Base-by-base conservation (phyloP, 1,140 invertebrate species). In the Aphelinus atriplicis region DNA sequence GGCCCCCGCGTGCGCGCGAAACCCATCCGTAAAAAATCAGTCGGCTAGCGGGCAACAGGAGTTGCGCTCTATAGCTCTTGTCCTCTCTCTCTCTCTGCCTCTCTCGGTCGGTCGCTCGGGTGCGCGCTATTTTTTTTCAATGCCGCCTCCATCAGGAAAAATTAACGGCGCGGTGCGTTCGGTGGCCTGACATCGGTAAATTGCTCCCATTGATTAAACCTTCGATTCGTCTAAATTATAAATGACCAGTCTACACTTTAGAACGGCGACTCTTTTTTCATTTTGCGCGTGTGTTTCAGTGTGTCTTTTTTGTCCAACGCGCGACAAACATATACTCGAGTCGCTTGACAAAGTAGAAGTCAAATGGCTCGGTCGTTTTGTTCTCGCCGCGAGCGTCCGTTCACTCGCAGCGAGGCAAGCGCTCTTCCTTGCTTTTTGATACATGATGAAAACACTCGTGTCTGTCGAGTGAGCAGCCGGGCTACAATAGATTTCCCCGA, bases 201-300 rank as follows among this genome's bases (percentile, higher is more conserved):
- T 77, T 69, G 61, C 71, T 53, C 51, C 50, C 65, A 70, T 77
- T 76, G 70, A 76, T 76, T 71, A 72, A 76, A 72, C 63, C 57
- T 71, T 67, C 69, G 74, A 76, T 71, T 71, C 57, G 58, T 9
- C 7, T 66, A 45, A 71, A 71, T 75, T 60, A 75, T 75, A 71
- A 75, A 71, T 71, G 74, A 75, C 55, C 62, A 42, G 50, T 61
- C 10, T 51, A n/a, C 47, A 75, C 55, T 60, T 71, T 66, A 58
- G 65, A 65, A 58, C 65, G 65, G 51, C 48, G 69, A 68, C 72
- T 73, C 62, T 73, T 69, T 74, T 74, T 51, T 10, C 26, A 47
- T 26, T 26, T 26, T 26, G 26, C 26, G 26, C 26, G 26, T 26
- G 26, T 26, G 26, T 26, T 26, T 26, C 26, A 26, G 26, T 26